Conservation (phyloP, 23 tunicate genomes). For the Halocynthia roretzi region DNA sequence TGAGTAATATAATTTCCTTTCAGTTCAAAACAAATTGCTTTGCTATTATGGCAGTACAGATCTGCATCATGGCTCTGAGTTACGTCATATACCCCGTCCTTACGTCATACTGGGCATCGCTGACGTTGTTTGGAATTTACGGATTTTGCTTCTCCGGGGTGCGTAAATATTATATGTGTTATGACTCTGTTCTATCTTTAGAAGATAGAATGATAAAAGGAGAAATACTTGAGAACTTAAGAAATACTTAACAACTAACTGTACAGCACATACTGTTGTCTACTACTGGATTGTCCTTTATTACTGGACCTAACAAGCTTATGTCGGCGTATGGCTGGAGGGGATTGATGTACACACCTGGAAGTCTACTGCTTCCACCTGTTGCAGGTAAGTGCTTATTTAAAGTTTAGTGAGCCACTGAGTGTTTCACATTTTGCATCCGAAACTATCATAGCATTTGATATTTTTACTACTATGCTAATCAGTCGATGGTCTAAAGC, state of each 20-base stretch:
- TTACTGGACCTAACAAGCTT: background rate
- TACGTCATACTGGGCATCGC: background rate
- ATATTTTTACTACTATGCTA: background rate
- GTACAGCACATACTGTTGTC: background rate
- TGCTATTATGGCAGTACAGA: background rate
- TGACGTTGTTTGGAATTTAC: background rate
- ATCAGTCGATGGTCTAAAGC: too few relatives aligned
- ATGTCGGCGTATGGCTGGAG: background rate
- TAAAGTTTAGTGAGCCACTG: too few relatives aligned
- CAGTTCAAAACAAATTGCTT: background rate
- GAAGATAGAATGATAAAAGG: too few relatives aligned
- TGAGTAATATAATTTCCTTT: background rate
- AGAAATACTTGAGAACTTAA: background rate
- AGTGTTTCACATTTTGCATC: background rate
- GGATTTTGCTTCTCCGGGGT: constrained; percentile 4
- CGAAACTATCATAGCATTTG: background rate
- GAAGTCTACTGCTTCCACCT: background rate
- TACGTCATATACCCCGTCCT: constrained; percentile 3
- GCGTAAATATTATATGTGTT: background rate
- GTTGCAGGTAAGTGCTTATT: background rate
- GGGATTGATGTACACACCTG: background rate
- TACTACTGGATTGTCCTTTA: background rate
- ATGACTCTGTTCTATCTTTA: background rate
- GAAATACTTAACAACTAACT: background rate
- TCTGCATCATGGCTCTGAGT: background rate